A percentile compares a stretch with the other conserved stretches of the same genome.
These are phyloP conservation scores for Prochilodus magdalenae DNA, from an alignment of 2,113 vertebrate genomes.

Conservation along the genomic window DNA sequence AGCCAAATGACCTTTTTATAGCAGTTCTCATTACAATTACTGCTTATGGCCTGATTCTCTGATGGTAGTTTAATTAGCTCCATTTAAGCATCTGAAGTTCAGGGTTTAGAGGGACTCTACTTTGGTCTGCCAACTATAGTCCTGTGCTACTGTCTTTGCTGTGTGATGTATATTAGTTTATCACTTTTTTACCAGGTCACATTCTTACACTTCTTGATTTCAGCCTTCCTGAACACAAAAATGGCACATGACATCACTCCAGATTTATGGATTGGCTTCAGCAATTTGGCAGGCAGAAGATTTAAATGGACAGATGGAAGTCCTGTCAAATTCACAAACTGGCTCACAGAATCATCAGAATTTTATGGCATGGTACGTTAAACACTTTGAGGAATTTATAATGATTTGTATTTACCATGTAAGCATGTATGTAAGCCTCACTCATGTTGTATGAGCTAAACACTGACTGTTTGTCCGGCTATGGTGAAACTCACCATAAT, in stretches of 20 bases:
- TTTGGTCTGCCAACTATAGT: no score
- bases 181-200: not conserved
- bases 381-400: not conserved
- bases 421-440: no score
- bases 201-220: not conserved
- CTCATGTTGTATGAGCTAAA: no score
- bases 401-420: not conserved
- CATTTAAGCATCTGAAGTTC: no score
- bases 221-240: slow-evolving; percentile 84
- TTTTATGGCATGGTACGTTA: not conserved
- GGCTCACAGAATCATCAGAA: slow-evolving; percentile 72
- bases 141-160: no score
- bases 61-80: no score
- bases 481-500: no score
- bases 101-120: no score
- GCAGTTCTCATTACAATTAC: no score
- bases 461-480: no score
- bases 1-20: no score
- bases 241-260: slow-evolving; percentile 65
- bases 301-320: slow-evolving; percentile 88
- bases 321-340: slow-evolving; percentile 83
- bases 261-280: slow-evolving; percentile 89
- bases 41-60: no score
- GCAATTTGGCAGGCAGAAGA: slow-evolving; percentile 76
- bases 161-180: not conserved